A percentile compares a stretch with the other conserved stretches of the same genome.
Conservation (phyloP, 2,113 vertebrate species). For the Nycticebus coucang region DNA sequence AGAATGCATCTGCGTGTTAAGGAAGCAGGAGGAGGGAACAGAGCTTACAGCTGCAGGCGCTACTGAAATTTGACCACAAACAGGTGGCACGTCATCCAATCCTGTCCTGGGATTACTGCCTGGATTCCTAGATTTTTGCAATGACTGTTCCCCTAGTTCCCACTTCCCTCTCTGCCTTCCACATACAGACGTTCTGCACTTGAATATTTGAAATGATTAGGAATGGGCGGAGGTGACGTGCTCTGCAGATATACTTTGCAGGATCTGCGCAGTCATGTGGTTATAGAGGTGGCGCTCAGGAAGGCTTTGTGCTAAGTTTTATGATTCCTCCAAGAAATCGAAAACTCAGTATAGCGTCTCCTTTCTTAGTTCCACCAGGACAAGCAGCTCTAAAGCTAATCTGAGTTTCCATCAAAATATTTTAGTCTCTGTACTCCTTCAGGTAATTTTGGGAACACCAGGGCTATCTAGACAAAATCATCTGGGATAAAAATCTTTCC, state of each 20-base stretch:
- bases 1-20: neutral
- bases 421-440: neutral
- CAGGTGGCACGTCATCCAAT: neutral
- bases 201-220: neutral
- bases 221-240: neutral
- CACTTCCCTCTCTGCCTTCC: neutral
- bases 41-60: neutral
- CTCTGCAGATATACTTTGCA: neutral
- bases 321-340: neutral
- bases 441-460: neutral
- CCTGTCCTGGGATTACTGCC: neutral
- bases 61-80: neutral
- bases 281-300: neutral
- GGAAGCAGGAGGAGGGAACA: neutral
- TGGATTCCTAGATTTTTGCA: neutral
- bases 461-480: neutral
- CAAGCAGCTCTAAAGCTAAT: neutral
- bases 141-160: neutral
- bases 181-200: neutral
- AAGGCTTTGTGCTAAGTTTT: neutral
- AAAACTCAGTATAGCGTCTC: rapidly evolving
- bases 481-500: neutral
- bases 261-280: neutral
- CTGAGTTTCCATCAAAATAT: neutral
- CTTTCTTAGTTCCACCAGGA: neutral